These are phyloP conservation scores for Scaptomyza montana DNA, from an alignment of 1,140 invertebrate genomes.

Conservation along the genomic window DNA sequence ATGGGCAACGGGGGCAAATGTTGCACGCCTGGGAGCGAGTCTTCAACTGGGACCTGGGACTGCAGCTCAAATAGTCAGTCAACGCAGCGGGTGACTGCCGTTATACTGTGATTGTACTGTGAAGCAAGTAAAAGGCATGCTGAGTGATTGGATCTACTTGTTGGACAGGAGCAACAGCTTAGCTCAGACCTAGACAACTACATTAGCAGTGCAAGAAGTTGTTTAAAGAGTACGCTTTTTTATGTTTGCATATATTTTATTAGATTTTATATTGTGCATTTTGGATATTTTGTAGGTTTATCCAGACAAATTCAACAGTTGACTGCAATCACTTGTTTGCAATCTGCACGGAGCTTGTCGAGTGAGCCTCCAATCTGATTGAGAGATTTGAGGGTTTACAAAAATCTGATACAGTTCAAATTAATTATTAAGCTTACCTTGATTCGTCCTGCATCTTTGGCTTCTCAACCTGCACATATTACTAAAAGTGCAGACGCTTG, in stretches of 20 bases:
- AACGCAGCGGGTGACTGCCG: conserved; percentile 9
- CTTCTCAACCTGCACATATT: conserved; percentile 20
- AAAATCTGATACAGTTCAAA: neutral
- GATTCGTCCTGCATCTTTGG: neutral
- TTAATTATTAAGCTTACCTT: conserved; percentile 15
- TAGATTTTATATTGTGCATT: neutral
- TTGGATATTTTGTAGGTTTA: neutral
- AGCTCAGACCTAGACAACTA: conserved; percentile 21
- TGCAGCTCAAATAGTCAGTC: neutral
- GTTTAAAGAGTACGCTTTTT: neutral
- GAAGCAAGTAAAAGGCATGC: conserved; percentile 15
- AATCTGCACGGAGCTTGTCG: neutral
- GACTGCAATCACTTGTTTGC: neutral
- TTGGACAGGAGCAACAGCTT: conserved; percentile 20
- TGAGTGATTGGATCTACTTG: conserved; percentile 37
- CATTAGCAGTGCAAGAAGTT: conserved; percentile 8
- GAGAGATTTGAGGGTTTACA: neutral
- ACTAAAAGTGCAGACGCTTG: conserved; percentile 20
- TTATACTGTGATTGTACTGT: neutral
- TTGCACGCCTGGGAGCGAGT: conserved; percentile 46
- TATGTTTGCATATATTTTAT: neutral
- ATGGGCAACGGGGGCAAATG: conserved; percentile 48
- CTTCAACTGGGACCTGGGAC: conserved; percentile 3
- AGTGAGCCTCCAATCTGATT: conserved; percentile 13
- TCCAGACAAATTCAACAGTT: neutral